Conservation (phyloP, 2,797 vertebrate species). For the Tinamus major region DNA sequence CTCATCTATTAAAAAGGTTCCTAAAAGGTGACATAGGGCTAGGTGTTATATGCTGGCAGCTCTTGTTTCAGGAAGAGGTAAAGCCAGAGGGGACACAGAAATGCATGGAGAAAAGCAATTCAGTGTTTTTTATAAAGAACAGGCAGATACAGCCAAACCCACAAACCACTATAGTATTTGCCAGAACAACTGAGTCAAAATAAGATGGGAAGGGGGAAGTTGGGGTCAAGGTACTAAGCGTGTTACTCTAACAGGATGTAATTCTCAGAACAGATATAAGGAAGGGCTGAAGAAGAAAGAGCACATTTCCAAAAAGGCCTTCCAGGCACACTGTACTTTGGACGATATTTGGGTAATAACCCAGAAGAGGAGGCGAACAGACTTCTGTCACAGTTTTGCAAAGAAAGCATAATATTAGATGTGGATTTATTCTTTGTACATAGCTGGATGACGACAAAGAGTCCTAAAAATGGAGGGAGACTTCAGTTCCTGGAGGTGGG, state of each 20-base stretch:
- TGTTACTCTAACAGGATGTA: background rate
- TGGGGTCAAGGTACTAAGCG: background rate
- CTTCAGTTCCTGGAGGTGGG: background rate
- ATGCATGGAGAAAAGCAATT: background rate
- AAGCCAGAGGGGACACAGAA: background rate
- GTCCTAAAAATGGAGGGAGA: background rate
- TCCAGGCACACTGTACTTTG: background rate
- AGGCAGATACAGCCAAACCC: background rate
- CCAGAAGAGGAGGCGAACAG: background rate
- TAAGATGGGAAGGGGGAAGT: background rate
- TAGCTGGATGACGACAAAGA: background rate
- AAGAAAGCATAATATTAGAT: background rate
- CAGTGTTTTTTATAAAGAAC: background rate
- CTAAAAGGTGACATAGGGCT: background rate
- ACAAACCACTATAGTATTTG: slow-evolving; percentile 6
- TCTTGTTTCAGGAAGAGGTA: background rate
- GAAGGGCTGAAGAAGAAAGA: background rate
- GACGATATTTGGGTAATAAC: background rate
- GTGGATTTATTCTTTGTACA: background rate
- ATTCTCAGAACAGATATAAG: background rate
- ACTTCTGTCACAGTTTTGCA: background rate
- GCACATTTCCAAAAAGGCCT: background rate
- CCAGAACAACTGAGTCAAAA: slow-evolving; percentile 11
- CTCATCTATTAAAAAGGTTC: background rate
- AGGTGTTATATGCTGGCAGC: background rate